phyloP scores from a whole-genome alignment of 2,888 invertebrate species.

The Stegana nigrithorax region DNA sequence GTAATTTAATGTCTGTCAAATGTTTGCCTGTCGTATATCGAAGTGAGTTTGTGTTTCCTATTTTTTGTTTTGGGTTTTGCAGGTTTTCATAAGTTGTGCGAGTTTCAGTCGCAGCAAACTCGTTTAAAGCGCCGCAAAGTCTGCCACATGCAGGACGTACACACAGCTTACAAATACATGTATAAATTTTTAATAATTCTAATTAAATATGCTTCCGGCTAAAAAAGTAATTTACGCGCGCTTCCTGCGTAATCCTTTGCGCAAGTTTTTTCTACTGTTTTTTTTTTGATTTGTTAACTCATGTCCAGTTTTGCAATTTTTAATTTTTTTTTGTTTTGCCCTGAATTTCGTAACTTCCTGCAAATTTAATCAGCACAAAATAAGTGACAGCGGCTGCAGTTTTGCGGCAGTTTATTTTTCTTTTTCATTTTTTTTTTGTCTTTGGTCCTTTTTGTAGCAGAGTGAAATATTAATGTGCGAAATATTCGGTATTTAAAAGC shows the following conservation, averaged over 20 bases:
- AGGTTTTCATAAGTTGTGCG: not conserved
- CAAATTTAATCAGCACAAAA: constrained; percentile 15
- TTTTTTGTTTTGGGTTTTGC: not conserved
- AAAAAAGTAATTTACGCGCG: constrained; percentile 14
- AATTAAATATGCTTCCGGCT: constrained; percentile 18
- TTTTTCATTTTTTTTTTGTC: no score
- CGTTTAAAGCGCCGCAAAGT: not conserved
- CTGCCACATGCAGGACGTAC: not conserved
- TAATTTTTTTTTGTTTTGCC: not conserved
- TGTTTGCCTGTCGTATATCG: no score
- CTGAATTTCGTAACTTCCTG: constrained; percentile 8
- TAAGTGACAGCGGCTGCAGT: not conserved
- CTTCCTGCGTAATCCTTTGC: constrained; percentile 9
- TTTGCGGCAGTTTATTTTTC: not conserved
- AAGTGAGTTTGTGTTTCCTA: not conserved
- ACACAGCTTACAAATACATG: no score
- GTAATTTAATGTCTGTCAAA: constrained; percentile 6
- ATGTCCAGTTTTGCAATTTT: not conserved
- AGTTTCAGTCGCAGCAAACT: not conserved
- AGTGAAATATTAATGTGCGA: no score
- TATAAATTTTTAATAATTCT: constrained; percentile 1
- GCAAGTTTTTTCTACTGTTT: not conserved
- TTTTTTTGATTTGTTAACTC: not conserved
- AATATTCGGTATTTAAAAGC: no score
- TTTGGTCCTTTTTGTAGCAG: no score